Base-by-base conservation (phyloP, 2,888 invertebrate genomes). In the Aporophyla lueneburgensis region DNA sequence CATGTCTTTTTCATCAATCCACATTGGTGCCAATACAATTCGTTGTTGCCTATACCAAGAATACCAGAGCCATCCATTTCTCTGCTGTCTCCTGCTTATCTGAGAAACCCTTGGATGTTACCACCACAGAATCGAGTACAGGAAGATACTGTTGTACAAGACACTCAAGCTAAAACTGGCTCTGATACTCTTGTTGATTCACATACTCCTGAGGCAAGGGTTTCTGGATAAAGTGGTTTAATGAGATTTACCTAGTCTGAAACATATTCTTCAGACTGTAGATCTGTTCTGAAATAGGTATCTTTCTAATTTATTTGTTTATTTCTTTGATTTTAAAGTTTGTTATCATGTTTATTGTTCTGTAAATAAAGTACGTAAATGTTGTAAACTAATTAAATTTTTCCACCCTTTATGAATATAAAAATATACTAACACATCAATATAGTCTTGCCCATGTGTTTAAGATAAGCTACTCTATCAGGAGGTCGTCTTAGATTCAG, bases 1-100 rank as follows among this genome's bases (percentile, higher is more conserved):
- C 93, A 93, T 27, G 83, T 97, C 0, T 97, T 97, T 83, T 97
- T 97, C 74, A 96, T 97, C 54, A 96, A 93, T 75, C 97, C 97
- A 2, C 97, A 97, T 73, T 95, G 95, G 93, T 92, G 89, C 71
- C 94, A 94, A 76, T 97, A 97, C 85, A 96, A 97, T 78, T 96
- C 97, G 1, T 87, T 97, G 58, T 86, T 97, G 43, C 96, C 96
- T 0, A 93, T 94, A 85, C 94, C 95, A 4, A 92, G 94, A 69
- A 0, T 94, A 16, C 94, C 93, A 43, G 95, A 95, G 77, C 81
- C 90, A 4, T 95, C 95, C 0, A 95, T 96, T 74, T 93, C 96
- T 2, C 81, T 90, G 21, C 72, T 95, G 0, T 96, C 96, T 14
- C 91, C 92, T 5, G 92, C 90, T 1, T 96, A 96, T 79, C 71